These are phyloP conservation scores for Hypothenemus hampei DNA, from an alignment of 1,140 invertebrate genomes.

Conservation along the genomic window DNA sequence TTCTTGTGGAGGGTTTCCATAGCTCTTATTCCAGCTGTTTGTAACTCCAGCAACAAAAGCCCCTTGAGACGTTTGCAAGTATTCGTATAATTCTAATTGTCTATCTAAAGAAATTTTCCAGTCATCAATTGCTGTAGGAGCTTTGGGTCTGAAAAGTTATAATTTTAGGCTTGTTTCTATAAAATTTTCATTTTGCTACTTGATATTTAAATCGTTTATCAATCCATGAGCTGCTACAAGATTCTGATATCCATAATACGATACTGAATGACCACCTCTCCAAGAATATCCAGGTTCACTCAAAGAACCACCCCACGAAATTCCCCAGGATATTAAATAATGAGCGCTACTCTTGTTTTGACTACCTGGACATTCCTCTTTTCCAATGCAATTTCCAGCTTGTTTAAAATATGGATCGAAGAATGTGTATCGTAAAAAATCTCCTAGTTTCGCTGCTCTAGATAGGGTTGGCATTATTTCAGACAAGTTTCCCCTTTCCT, in stretches of 20 bases:
- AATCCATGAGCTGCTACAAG: constrained; percentile 17
- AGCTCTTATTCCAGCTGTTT: constrained; percentile 22
- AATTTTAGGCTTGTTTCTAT: too few species aligned
- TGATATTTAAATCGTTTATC: constrained; percentile 10
- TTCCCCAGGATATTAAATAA: constrained; percentile 23
- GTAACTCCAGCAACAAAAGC: constrained; percentile 23
- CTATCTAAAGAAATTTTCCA: constrained; percentile 12
- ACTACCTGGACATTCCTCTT: constrained; percentile 8
- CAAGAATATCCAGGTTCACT: constrained; percentile 10
- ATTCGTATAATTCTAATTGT: constrained; percentile 24
- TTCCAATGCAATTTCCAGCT: constrained; percentile 17
- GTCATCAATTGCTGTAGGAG: constrained; percentile 10
- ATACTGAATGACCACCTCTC: constrained; percentile 6
- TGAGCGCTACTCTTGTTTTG: constrained; percentile 17
- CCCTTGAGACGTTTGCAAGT: constrained; percentile 14
- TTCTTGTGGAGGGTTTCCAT: constrained; percentile 14
- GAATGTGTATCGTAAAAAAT: constrained; percentile 25
- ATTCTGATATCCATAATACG: constrained; percentile 22
- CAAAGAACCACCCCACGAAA: constrained; percentile 20
- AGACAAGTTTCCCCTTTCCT: constrained; percentile 3
- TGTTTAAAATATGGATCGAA: constrained; percentile 25
- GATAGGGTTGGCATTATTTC: constrained; percentile 7
- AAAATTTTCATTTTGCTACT: background rate
- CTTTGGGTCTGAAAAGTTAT: constrained; percentile 17
- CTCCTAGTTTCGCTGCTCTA: constrained; percentile 24